Evolutionary conservation across 1,140 invertebrate species (phyloP), one percentile per base, ranked within the genome.

Genomic region (Caenorhabditis brenneri): DNA sequence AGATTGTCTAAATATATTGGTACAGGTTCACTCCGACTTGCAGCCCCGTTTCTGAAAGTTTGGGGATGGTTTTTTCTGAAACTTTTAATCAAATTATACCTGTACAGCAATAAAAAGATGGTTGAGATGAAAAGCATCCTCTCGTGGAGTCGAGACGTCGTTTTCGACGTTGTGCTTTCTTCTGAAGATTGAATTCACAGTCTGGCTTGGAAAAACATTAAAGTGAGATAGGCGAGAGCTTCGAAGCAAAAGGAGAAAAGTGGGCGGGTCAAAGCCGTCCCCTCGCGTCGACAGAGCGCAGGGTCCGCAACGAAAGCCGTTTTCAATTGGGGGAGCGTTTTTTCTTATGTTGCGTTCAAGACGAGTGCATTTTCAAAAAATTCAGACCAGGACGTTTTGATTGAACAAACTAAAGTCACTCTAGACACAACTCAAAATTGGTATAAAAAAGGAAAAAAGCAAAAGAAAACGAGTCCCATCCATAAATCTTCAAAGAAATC

Each of bases 1-100:
- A 88, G 85, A 22, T 89, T 79, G 48, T 90, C 88, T 79, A 90
- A 84, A 42, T 89, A 85, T 31, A 90, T 82, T 10, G 89, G 89
- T 36, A 90, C 88, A 0, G 89, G 88, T 2, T 88, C 86, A 33
- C 82, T 83, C 10, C 82, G 33, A 46, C 60, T 46, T 29, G 81
- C 58, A 19, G 49, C n/a, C 19, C 55, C 58, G 24, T 48, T 31
- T 33, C 78, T 51, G n/a, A 42, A 51, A 79, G 15, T 27, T 36
- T 1, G 22, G 22, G n/a, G 31, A 31, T 6, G 9, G 5, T n/a
- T 36, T 27, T 58, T 29, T 19, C 0, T 46, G 42, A 58, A 29
- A 5, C 12, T 16, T 65, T 9, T 7, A 36, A 36, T 19, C 10
- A 65, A 0, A 12, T 36, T 16, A 42, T 74, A 74, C 65, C 36